These are phyloP conservation scores for Megathymus violae DNA, from an alignment of 1,140 invertebrate species.

Conservation along the genomic window DNA sequence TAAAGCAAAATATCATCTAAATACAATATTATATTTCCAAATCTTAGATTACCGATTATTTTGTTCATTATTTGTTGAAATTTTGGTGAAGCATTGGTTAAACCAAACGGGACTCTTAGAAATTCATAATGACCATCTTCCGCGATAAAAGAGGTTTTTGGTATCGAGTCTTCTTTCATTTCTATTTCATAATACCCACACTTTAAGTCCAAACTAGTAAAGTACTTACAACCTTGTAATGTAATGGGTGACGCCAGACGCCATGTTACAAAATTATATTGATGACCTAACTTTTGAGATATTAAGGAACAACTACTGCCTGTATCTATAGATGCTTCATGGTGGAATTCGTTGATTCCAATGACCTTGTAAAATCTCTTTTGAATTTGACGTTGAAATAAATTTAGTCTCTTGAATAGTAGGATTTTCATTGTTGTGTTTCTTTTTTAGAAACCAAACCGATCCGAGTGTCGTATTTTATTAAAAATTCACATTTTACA, in stretches of 20 bases:
- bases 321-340: slow-evolving; percentile 24
- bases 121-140: slow-evolving; percentile 36
- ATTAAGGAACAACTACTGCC: slow-evolving; percentile 22
- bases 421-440: neutral
- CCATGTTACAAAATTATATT: neutral
- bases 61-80: slow-evolving; percentile 39
- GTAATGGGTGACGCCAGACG: neutral
- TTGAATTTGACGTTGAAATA: neutral
- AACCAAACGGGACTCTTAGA: slow-evolving; percentile 44
- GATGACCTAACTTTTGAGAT: neutral
- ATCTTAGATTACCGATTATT: slow-evolving; percentile 34
- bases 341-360: neutral
- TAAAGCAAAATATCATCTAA: slow-evolving; percentile 12
- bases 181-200: slow-evolving; percentile 14
- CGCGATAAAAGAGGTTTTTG: slow-evolving; percentile 4
- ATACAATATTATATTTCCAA: slow-evolving; percentile 28
- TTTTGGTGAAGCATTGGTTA: slow-evolving; percentile 34
- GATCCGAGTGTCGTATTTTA: slow-evolving; percentile 18
- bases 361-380: slow-evolving; percentile 16
- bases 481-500: slow-evolving; percentile 20
- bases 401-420: slow-evolving; percentile 7
- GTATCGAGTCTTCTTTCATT: neutral
- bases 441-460: slow-evolving; percentile 12
- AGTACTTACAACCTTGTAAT: slow-evolving; percentile 8
- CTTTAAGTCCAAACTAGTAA: slow-evolving; percentile 5